A percentile compares a stretch with the other conserved stretches of the same genome.
Conservation (phyloP, 2,797 vertebrate species). For the Artibeus jamaicensis region DNA sequence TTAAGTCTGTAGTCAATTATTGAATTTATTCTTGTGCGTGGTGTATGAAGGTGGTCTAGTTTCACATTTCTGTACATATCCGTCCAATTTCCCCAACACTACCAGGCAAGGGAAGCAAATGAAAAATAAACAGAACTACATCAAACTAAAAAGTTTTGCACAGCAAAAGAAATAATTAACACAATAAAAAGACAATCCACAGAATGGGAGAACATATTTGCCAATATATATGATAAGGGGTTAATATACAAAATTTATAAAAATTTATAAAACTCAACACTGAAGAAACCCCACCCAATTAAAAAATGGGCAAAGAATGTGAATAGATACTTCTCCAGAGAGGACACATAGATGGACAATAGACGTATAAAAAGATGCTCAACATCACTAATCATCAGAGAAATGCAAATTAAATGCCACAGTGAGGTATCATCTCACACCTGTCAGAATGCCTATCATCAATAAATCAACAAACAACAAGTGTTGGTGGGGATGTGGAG, state of each 20-base stretch:
- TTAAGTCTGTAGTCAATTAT: background rate
- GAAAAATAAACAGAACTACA: background rate
- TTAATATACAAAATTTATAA: background rate
- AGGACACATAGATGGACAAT: background rate
- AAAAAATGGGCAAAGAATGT: background rate
- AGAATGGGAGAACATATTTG: background rate
- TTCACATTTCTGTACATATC: background rate
- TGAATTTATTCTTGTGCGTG: background rate
- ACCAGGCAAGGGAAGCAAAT: background rate
- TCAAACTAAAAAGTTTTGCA: background rate
- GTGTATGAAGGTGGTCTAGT: background rate
- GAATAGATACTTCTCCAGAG: background rate
- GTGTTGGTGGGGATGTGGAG: background rate
- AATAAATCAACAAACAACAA: background rate
- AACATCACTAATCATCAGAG: background rate
- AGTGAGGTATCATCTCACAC: background rate
- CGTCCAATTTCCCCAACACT: background rate
- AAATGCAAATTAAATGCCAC: background rate
- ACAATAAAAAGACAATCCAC: background rate
- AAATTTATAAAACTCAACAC: background rate
- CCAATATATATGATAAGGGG: background rate
- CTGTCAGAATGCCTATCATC: background rate
- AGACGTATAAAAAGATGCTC: background rate
- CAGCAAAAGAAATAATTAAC: background rate
- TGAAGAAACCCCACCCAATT: background rate